Base-by-base conservation (phyloP, 1,140 invertebrate species). In the Bactericera cockerelli region DNA sequence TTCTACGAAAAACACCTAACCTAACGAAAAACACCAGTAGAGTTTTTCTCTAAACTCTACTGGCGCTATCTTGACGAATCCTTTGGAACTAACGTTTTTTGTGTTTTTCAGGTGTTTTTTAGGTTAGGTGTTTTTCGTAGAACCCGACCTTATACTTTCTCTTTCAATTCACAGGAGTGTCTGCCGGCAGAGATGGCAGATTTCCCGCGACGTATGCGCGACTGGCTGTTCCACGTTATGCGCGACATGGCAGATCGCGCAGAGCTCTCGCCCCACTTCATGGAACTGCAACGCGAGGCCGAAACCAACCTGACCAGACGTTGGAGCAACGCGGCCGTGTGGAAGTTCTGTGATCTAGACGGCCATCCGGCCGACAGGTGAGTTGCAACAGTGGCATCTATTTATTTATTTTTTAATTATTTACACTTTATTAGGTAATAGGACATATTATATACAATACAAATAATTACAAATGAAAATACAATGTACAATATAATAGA, bases 191-290 rank as follows among this genome's bases (percentile, higher is more conserved):
- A 95, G 70, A 86, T 94, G 81, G 74, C 79, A 3, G 90, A 94
- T 74, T 94, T 93, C 72, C 90, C 90, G 21, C 79, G 91, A 22
- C 80, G 93, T 65, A 96, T 96, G 92, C 81, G 90, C 39, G 93
- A 96, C 67, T 96, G 93, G 93, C 79, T 96, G 6, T 96, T 93
- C 77, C 93, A 93, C 76, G 87, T 95, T 56, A 92, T 94, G 90
- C 81, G 89, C 60, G 92, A 95, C 74, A 75, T 95, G 70, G 92
- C 93, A 56, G 89, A 93, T 69, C 78, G 90, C 64, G 77, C 87
- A 67, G 90, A 93, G 71, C 74, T 95, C 2, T 81, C 84, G n/a
- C 78, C 83, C 4, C 79, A 92, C 68, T 93, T 87, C 68, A 75
- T 88, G 68, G 77, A 83, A 70, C 83, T 94, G 83, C 86, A 94